Evolutionary conservation across 2,797 vertebrate genomes (phyloP).

Genomic region (Chelon labrosus): DNA sequence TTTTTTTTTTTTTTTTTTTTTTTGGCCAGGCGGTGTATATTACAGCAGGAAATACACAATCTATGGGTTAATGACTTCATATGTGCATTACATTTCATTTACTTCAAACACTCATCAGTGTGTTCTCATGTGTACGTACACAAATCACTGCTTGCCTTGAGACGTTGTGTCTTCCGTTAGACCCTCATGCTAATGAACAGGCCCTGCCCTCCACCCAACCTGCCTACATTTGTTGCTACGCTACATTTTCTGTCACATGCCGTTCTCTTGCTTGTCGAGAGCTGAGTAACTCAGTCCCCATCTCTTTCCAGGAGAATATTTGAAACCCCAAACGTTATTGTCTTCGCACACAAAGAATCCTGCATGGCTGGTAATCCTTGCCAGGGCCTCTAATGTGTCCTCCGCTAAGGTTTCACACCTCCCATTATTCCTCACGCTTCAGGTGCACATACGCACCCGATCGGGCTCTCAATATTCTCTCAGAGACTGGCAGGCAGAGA

Average conservation of each 20-base stretch:
- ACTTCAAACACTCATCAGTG: too few relatives aligned
- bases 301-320: slow-evolving; percentile 21
- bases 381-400: slow-evolving; percentile 24
- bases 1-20: too few relatives aligned
- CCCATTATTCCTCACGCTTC: slow-evolving; percentile 38
- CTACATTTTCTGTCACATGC: slow-evolving; percentile 2
- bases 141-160: neutral
- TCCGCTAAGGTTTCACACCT: slow-evolving; percentile 50
- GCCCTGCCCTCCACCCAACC: too few relatives aligned
- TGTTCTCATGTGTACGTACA: too few relatives aligned
- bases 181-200: neutral
- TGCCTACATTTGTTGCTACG: too few relatives aligned
- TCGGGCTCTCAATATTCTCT: slow-evolving; percentile 2
- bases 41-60: too few relatives aligned
- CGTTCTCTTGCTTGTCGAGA: neutral
- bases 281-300: slow-evolving; percentile 17
- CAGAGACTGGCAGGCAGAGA: slow-evolving; percentile 13
- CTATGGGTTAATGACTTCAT: too few relatives aligned
- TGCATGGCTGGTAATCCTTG: slow-evolving; percentile 57
- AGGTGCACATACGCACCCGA: slow-evolving; percentile 26
- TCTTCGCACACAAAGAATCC: slow-evolving; percentile 66
- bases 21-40: too few relatives aligned
- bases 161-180: neutral
- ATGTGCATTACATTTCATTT: too few relatives aligned
- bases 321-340: slow-evolving; percentile 49